Evolutionary conservation across 2,888 invertebrate species (phyloP), one percentile per base, ranked within the genome.

Genomic region (Micoletzkya japonica): DNA sequence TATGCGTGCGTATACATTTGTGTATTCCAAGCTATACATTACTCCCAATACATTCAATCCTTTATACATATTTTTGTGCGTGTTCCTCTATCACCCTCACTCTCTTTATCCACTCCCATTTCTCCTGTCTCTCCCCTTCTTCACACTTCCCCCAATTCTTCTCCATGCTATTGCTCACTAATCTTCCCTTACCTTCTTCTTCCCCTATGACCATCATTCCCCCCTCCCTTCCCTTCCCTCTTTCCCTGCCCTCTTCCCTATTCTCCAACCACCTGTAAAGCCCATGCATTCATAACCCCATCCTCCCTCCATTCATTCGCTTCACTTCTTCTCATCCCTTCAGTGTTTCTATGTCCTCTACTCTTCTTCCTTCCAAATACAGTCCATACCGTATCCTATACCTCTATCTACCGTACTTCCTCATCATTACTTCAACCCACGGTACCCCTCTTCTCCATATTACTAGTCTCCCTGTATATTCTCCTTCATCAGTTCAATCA

Each of bases 271-370:
- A 28, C 34, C 61, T 44, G 14, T n/a, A n/a, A 44, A n/a, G n/a
- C n/a, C n/a, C n/a, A n/a, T n/a, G n/a, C n/a, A n/a, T n/a, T n/a
- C n/a, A n/a, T n/a, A n/a, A n/a, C 30, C 36, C 44, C 61, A 7
- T 7, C 49, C 6, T 28, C 30, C 44, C 44, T 44, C 61, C 39
- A 58, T 58, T 58, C 58, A 37, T 58, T 58, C 37, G 58, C 58
- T 58, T 58, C 37, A 58, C 58, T 44, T 20, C 44, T 44, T 14
- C 44, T 10, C 44, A 44, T 44, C 20, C 44, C 20, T 44, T 44
- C 44, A 44, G 44, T 44, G 14, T 44, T 20, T 44, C 44, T 44
- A 44, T 44, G 10, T 44, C 44, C 10, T 44, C 20, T 20, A 44
- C 44, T 14, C 44, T 14, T 44, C 44, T 44, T 44, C 10, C 44